Evolutionary conservation across 1,140 invertebrate species (phyloP).

Genomic region (Pristionchus pacificus): DNA sequence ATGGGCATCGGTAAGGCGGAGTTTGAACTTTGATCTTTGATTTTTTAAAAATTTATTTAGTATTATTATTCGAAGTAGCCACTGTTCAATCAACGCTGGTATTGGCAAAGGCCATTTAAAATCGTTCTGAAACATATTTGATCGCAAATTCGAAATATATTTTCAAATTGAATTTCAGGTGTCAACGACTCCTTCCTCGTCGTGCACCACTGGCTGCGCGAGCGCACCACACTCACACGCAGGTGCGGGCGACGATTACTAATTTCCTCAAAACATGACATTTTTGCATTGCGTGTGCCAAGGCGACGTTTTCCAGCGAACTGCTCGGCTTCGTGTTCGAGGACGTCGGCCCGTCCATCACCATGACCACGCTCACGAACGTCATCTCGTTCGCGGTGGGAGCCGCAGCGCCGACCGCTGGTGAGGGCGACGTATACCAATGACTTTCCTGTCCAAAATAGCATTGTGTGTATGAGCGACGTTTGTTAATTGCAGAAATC

Average conservation of each 20-base stretch:
- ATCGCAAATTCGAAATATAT: constrained; percentile 21
- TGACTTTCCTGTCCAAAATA: not conserved
- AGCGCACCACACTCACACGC: too few relatives aligned
- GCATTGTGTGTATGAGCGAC: not conserved
- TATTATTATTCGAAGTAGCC: too few relatives aligned
- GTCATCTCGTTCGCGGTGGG: constrained; percentile 92
- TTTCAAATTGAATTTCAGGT: constrained; percentile 31
- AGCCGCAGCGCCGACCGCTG: constrained; percentile 78
- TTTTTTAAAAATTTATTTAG: constrained; percentile 17
- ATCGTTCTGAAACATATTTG: constrained; percentile 30
- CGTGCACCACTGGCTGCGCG: constrained; percentile 48
- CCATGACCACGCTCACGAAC: constrained; percentile 93
- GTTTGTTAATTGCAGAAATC: constrained; percentile 62
- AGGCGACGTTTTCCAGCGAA: too few relatives aligned
- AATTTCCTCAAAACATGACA: too few relatives aligned
- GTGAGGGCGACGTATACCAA: not conserved
- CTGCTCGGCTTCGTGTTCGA: too few relatives aligned
- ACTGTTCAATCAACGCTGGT: too few relatives aligned
- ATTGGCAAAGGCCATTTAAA: not conserved
- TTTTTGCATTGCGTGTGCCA: too few relatives aligned
- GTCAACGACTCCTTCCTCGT: constrained; percentile 55
- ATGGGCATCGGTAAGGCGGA: constrained; percentile 37
- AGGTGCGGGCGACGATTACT: too few relatives aligned
- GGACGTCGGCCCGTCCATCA: constrained; percentile 93
- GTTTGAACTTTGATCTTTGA: too few relatives aligned